A percentile compares a stretch with the other conserved stretches of the same genome.
These are phyloP conservation scores for Mythimna albipuncta DNA, from an alignment of 2,888 invertebrate species.

Conservation along the genomic window DNA sequence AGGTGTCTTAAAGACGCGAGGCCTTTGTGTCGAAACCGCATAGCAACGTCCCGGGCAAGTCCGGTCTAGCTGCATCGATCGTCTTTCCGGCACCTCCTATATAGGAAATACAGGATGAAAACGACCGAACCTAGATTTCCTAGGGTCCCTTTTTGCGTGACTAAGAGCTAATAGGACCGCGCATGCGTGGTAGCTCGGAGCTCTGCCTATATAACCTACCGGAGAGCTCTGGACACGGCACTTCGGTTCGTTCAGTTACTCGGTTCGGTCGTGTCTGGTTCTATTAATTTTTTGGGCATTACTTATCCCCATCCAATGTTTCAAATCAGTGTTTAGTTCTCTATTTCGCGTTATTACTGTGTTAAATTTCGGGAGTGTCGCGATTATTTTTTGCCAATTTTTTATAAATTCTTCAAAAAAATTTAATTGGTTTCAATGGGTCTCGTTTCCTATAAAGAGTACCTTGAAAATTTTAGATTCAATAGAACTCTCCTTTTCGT, in stretches of 20 bases:
- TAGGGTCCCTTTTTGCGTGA: constrained; percentile 40
- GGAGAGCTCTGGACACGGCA: background rate
- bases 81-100: background rate
- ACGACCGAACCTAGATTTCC: constrained; percentile 29
- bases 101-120: constrained; percentile 20
- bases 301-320: background rate
- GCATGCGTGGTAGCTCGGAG: constrained; percentile 22
- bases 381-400: background rate
- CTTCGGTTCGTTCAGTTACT: constrained; percentile 41
- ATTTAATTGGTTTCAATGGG: constrained; percentile 17
- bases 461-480: constrained; percentile 12
- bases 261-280: constrained; percentile 28
- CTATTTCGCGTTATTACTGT: constrained; percentile 8
- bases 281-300: background rate
- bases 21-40: constrained; percentile 31
- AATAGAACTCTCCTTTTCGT: background rate
- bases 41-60: constrained; percentile 14
- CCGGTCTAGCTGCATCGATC: constrained; percentile 31
- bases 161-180: constrained; percentile 7
- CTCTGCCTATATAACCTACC: background rate
- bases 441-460: constrained; percentile 3
- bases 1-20: background rate
- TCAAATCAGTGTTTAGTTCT: constrained; percentile 10
- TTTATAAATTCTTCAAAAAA: background rate
- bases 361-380: background rate